Percentiles rank a stretch among this genome's conserved stretches.
These are phyloP conservation scores for Pardosa pseudoannulata DNA, from an alignment of 2,888 invertebrate genomes.

Conservation along the genomic window DNA sequence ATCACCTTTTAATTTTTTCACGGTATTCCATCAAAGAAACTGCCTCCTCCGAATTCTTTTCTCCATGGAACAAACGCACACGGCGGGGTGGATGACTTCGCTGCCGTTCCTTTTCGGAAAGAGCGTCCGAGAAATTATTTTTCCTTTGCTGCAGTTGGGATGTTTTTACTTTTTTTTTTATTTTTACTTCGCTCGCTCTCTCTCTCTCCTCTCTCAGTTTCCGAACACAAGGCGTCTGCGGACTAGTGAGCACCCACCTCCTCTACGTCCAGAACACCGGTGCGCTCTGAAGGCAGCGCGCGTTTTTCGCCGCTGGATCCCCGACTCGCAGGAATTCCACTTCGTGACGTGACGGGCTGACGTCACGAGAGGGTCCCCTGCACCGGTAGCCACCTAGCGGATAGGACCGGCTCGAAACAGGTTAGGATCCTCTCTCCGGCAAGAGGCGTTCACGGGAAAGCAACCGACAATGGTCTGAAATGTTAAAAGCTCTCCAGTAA, in stretches of 20 bases:
- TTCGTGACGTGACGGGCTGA: conserved; percentile 54
- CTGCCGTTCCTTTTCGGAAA: conserved; percentile 9
- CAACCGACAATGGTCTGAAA: too few relatives aligned
- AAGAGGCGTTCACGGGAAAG: too few relatives aligned
- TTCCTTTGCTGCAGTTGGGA: conserved; percentile 2
- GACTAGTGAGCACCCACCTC: conserved; percentile 25
- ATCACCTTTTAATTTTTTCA: neutral
- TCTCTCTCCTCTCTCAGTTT: neutral
- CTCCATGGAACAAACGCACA: conserved; percentile 2
- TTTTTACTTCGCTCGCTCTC: neutral
- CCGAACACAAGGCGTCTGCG: too few relatives aligned
- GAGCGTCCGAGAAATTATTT: conserved; percentile 13
- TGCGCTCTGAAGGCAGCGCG: conserved; percentile 51
- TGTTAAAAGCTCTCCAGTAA: too few relatives aligned
- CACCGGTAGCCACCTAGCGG: conserved; percentile 62
- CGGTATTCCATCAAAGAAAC: neutral
- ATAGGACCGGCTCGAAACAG: neutral
- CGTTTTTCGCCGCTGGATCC: conserved; percentile 30
- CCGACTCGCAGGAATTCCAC: conserved; percentile 41
- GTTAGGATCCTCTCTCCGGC: neutral
- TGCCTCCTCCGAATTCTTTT: neutral
- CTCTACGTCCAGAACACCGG: conserved; percentile 30
- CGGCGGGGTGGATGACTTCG: conserved; percentile 61
- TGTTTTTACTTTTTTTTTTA: neutral
- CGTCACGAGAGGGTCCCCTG: conserved; percentile 51